Evolutionary conservation across 2,113 vertebrate species (phyloP).

Genomic region (Fukomys damarensis): DNA sequence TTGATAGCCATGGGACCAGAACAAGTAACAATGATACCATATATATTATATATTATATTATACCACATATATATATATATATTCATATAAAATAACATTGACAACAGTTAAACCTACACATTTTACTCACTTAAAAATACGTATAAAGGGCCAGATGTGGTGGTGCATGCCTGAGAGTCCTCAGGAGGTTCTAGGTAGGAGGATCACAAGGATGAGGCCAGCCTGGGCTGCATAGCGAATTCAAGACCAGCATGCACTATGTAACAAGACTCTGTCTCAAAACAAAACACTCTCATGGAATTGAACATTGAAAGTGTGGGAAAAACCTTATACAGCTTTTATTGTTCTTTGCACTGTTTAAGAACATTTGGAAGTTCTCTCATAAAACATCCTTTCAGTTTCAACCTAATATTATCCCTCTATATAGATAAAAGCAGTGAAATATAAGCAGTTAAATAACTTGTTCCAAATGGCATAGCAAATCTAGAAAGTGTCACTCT

Average conservation of each 20-base stretch:
- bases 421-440: background rate
- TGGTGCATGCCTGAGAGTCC: too few relatives aligned
- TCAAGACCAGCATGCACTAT: too few relatives aligned
- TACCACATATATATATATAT: background rate
- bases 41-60: background rate
- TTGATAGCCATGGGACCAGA: background rate
- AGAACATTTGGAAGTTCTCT: background rate
- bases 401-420: background rate
- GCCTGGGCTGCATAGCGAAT: too few relatives aligned
- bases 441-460: background rate
- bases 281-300: too few relatives aligned
- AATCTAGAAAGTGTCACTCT: background rate
- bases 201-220: too few relatives aligned
- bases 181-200: too few relatives aligned
- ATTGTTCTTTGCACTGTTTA: background rate
- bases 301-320: too few relatives aligned
- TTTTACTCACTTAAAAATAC: conserved; percentile 23
- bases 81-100: conserved; percentile 9
- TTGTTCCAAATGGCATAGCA: background rate
- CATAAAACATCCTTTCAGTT: background rate
- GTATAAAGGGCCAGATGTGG: too few relatives aligned
- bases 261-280: too few relatives aligned
- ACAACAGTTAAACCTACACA: background rate
- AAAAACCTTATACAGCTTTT: background rate
- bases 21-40: background rate